These are phyloP conservation scores for Pedetes capensis DNA, from an alignment of 2,113 vertebrate species.

Conservation along the genomic window DNA sequence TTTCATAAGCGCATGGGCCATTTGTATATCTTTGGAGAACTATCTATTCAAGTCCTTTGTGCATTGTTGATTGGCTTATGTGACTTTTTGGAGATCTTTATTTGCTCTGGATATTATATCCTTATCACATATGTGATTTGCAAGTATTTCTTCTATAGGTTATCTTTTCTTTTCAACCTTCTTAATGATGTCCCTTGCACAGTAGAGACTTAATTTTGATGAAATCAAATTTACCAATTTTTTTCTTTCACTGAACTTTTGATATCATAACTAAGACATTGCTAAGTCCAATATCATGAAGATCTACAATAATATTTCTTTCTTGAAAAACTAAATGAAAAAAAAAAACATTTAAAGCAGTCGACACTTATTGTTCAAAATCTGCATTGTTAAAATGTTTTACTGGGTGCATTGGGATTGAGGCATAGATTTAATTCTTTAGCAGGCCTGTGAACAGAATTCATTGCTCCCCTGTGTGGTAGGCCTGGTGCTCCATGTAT, in stretches of 20 bases:
- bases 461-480: not conserved
- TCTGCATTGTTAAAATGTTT: not conserved
- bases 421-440: not conserved
- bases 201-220: not conserved
- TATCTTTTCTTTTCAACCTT: not conserved
- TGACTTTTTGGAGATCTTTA: not conserved
- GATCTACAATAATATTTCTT: not conserved
- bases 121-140: not conserved
- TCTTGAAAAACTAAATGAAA: slow-evolving; percentile 11
- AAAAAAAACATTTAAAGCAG: not conserved
- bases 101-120: not conserved
- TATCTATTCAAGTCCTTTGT: not conserved
- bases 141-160: not conserved
- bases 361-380: not conserved
- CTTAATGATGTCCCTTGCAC: not conserved
- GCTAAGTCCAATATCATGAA: not conserved
- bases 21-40: not conserved
- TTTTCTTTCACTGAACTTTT: slow-evolving; percentile 15
- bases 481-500: not conserved
- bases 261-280: not conserved
- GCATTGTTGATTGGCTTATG: not conserved
- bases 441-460: not conserved
- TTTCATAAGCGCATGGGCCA: not conserved
- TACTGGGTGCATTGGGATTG: not conserved
- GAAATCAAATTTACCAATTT: not conserved